phyloP scores from a whole-genome alignment of 2,888 invertebrate species.

The Omphaloscelis lunosa region DNA sequence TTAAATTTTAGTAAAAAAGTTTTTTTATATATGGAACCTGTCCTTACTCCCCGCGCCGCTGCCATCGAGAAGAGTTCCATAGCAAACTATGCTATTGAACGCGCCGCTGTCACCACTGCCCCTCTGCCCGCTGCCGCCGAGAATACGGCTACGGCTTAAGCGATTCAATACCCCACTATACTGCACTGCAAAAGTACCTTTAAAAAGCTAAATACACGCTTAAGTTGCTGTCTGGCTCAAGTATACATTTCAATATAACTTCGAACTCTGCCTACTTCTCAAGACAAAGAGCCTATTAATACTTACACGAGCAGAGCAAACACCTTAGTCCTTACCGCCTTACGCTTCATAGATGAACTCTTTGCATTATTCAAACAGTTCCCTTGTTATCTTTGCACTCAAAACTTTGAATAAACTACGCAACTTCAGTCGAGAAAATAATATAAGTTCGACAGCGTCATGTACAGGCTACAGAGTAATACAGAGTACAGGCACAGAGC shows the following conservation, averaged over 20 bases:
- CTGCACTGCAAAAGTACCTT: not conserved
- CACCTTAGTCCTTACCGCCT: constrained; percentile 34
- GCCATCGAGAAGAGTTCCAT: too few species aligned
- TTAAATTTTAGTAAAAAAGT: too few species aligned
- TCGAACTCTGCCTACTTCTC: constrained; percentile 8
- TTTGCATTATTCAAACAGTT: constrained; percentile 83
- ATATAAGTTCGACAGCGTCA: constrained; percentile 78
- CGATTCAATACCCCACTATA: not conserved
- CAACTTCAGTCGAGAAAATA: constrained; percentile 81
- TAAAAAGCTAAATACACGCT: not conserved
- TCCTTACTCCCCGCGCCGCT: too few species aligned
- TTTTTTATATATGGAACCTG: too few species aligned
- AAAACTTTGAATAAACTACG: constrained; percentile 85
- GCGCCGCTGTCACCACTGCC: too few species aligned
- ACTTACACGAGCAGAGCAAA: constrained; percentile 38
- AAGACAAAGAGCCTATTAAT: constrained; percentile 31
- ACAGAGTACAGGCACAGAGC: constrained; percentile 66
- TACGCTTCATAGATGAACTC: constrained; percentile 72
- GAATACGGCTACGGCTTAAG: too few species aligned
- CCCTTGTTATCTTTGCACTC: constrained; percentile 85
- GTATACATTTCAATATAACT: constrained; percentile 33
- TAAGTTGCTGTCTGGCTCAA: not conserved
- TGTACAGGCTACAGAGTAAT: constrained; percentile 35
- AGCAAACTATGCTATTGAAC: too few species aligned
- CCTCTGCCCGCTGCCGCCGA: too few species aligned